A percentile compares a stretch with the other conserved stretches of the same genome.
Conservation (phyloP, 2,888 invertebrate genomes). For the Nymphalis urticae region DNA sequence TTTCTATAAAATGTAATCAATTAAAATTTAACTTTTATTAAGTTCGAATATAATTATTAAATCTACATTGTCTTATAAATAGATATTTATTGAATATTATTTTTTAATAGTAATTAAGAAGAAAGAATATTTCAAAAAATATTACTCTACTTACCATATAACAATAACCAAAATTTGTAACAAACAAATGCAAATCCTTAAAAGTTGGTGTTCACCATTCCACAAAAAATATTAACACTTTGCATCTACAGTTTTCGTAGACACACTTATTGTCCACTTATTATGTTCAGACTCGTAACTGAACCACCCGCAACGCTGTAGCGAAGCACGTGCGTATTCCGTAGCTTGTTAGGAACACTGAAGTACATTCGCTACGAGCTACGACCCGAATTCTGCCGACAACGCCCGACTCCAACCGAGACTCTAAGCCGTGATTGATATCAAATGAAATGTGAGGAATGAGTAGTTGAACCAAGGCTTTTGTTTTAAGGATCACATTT, state of each 20-base stretch:
- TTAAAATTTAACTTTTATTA: no score
- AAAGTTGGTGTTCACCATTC: constrained; percentile 55
- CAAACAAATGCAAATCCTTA: constrained; percentile 43
- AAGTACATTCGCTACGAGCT: constrained; percentile 58
- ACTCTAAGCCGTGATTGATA: constrained; percentile 78
- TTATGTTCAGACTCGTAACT: constrained; percentile 46
- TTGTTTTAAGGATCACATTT: constrained; percentile 76
- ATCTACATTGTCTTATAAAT: no score
- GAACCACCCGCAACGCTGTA: constrained; percentile 55
- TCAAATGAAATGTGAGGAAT: constrained; percentile 80
- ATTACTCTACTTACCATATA: constrained; percentile 64
- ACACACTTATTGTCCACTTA: constrained; percentile 41
- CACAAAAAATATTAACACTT: constrained; percentile 37
- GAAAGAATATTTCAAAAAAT: background rate
- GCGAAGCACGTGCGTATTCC: constrained; percentile 60
- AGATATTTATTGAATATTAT: no score
- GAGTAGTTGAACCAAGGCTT: constrained; percentile 69
- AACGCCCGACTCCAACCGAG: constrained; percentile 60
- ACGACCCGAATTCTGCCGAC: constrained; percentile 63
- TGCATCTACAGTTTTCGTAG: constrained; percentile 39
- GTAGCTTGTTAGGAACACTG: constrained; percentile 70
- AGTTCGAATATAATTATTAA: no score
- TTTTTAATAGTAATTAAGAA: background rate
- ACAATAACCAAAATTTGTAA: constrained; percentile 48
- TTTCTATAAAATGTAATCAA: no score